A percentile compares a stretch with the other conserved stretches of the same genome.
phyloP scores from a whole-genome alignment of 2,888 invertebrate species.

The Lepetodrilus schrolli region DNA sequence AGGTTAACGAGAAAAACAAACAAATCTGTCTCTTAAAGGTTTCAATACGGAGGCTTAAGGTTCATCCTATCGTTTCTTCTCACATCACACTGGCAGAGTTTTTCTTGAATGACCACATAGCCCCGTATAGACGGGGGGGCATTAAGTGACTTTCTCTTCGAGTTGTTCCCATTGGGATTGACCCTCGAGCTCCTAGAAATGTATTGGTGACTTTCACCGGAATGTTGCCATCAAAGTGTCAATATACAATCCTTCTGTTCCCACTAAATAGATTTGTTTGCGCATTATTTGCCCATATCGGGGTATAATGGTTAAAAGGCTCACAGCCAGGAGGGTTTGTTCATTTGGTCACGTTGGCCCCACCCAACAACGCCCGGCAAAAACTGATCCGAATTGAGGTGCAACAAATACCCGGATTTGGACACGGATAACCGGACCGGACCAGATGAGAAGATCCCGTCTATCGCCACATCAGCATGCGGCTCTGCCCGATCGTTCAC shows the following conservation, averaged over 20 bases:
- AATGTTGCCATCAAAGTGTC: neutral
- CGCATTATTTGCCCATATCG: neutral
- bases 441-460: too few relatives aligned
- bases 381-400: neutral
- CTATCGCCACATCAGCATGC: too few relatives aligned
- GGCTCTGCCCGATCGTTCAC: neutral
- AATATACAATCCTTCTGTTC: neutral
- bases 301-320: neutral
- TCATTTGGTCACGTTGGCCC: neutral
- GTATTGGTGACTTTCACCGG: neutral
- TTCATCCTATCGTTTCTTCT: too few relatives aligned
- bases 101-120: too few relatives aligned
- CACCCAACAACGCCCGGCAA: neutral
- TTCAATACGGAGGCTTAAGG: too few relatives aligned
- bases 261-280: neutral
- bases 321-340: neutral
- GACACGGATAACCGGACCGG: neutral
- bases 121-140: too few relatives aligned
- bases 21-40: too few relatives aligned
- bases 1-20: too few relatives aligned
- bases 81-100: too few relatives aligned
- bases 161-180: too few relatives aligned
- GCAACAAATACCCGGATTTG: slow-evolving; percentile 6
- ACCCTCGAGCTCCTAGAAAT: too few relatives aligned
- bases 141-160: too few relatives aligned